phyloP scores from a whole-genome alignment of 2,797 vertebrate genomes.

The Xiphophorus birchmanni region DNA sequence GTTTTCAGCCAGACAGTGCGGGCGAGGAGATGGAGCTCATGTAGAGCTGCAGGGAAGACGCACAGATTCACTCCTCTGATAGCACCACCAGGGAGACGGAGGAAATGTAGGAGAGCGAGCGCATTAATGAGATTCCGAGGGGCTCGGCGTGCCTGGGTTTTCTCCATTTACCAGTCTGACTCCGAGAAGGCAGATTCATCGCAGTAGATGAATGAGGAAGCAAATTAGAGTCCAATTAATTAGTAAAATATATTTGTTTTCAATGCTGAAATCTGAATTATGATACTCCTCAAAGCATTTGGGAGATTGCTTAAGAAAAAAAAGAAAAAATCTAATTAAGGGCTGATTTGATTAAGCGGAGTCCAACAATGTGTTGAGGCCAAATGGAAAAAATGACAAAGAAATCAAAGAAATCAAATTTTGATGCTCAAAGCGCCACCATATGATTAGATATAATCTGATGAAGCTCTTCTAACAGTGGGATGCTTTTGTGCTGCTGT shows the following conservation, averaged over 20 bases:
- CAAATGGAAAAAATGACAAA: constrained; percentile 14
- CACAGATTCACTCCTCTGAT: constrained; percentile 51
- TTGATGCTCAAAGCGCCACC: neutral
- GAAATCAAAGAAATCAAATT: neutral
- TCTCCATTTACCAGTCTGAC: constrained; percentile 13
- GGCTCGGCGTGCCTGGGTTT: constrained; percentile 15
- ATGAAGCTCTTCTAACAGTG: neutral
- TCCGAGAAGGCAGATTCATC: constrained; percentile 14
- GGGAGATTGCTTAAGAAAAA: constrained; percentile 2
- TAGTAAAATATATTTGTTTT: constrained; percentile 17
- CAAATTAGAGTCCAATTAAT: constrained; percentile 33
- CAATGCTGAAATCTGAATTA: constrained; percentile 27
- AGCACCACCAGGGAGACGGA: constrained; percentile 35
- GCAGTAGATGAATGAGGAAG: constrained; percentile 26
- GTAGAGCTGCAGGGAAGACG: constrained; percentile 58
- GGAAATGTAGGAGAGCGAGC: constrained; percentile 15
- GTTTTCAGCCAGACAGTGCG: constrained; percentile 50
- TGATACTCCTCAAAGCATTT: constrained; percentile 10
- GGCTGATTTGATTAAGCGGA: constrained; percentile 15
- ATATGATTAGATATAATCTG: constrained; percentile 7
- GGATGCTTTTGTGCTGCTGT: constrained; percentile 1
- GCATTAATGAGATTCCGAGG: constrained; percentile 6
- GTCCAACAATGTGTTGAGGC: neutral
- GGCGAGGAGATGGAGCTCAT: constrained; percentile 44
- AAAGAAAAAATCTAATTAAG: neutral